A percentile compares a stretch with the other conserved stretches of the same genome.
Conservation (phyloP, 2,797 vertebrate genomes). For the Xyrichtys novacula region DNA sequence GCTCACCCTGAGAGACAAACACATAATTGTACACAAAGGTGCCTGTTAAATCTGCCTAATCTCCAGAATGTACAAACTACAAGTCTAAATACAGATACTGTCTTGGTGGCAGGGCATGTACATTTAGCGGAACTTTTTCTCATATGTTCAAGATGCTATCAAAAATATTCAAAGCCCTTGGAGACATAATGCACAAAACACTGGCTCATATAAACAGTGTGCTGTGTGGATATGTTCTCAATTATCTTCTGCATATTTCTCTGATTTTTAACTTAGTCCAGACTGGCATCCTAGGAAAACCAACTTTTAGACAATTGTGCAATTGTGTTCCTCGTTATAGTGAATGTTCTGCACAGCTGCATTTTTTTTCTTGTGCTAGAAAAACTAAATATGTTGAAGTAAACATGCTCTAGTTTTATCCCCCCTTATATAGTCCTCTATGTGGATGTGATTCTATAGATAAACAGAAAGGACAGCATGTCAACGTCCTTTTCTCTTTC, state of each 20-base stretch:
- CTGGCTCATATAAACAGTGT: constrained; percentile 74
- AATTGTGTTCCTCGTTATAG: constrained; percentile 57
- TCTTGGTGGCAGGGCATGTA: constrained; percentile 31
- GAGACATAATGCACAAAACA: constrained; percentile 75
- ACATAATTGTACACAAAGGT: constrained; percentile 16
- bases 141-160: constrained; percentile 69
- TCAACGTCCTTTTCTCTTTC: constrained; percentile 59
- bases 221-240: constrained; percentile 72
- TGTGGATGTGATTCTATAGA: constrained; percentile 29
- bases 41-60: constrained; percentile 48
- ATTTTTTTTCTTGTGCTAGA: constrained; percentile 17
- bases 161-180: constrained; percentile 62
- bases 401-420: constrained; percentile 21
- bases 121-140: constrained; percentile 54
- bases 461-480: constrained; percentile 49
- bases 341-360: constrained; percentile 32
- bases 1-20: constrained; percentile 21
- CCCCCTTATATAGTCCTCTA: background rate
- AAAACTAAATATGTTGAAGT: constrained; percentile 43
- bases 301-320: constrained; percentile 65
- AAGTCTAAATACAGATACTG: background rate
- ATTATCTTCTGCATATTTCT: constrained; percentile 78
- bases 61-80: constrained; percentile 26
- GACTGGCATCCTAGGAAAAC: constrained; percentile 71
- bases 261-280: constrained; percentile 77